phyloP scores from a whole-genome alignment of 2,797 vertebrate genomes.

The Neopelma chrysocephalum region DNA sequence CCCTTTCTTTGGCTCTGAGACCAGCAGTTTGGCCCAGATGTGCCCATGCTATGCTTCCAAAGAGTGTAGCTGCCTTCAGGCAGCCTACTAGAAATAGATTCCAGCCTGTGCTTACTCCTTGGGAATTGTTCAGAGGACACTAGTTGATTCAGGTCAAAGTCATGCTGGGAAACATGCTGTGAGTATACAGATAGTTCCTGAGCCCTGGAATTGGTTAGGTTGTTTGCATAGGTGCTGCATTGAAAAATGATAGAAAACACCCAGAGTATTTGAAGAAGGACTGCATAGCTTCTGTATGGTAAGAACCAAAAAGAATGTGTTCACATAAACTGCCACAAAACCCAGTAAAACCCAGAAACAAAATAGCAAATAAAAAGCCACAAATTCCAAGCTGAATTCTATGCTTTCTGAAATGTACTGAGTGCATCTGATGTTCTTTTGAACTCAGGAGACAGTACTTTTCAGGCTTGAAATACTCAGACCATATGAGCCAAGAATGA shows the following conservation, averaged over 20 bases:
- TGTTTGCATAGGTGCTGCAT: background rate
- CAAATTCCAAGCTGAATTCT: background rate
- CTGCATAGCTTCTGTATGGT: background rate
- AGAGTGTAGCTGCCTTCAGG: background rate
- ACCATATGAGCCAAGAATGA: constrained; percentile 28
- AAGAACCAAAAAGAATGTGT: background rate
- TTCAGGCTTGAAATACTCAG: constrained; percentile 32
- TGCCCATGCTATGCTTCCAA: background rate
- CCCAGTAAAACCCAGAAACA: background rate
- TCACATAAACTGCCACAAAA: background rate
- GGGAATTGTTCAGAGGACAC: background rate
- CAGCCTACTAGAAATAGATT: background rate
- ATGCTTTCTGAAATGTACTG: background rate
- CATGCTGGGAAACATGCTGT: background rate
- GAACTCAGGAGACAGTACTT: constrained; percentile 1
- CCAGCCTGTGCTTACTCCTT: background rate
- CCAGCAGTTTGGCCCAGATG: background rate
- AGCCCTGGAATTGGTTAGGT: background rate
- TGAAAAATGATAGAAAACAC: background rate
- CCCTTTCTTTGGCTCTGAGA: background rate
- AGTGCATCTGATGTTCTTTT: constrained; percentile 16
- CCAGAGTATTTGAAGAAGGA: rapidly evolving
- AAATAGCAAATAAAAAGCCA: background rate
- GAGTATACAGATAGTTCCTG: background rate
- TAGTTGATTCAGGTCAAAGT: background rate